phyloP scores from a whole-genome alignment of 2,113 vertebrate genomes.

The Lipotes vexillifer region DNA sequence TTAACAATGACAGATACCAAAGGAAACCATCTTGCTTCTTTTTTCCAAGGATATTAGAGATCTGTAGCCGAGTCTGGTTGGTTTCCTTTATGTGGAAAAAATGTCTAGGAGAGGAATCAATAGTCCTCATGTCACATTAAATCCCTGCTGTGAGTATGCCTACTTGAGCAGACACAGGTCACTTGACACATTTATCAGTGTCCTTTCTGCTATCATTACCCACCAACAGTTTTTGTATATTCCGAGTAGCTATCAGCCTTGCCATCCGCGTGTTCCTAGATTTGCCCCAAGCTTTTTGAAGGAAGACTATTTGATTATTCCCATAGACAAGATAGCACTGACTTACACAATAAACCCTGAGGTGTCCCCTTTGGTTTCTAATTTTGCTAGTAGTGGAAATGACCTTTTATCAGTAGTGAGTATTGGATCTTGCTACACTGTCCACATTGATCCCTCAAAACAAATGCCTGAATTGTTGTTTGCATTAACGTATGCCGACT shows the following conservation, averaged over 20 bases:
- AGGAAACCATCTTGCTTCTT: not conserved
- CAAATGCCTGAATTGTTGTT: not conserved
- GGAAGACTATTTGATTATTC: conserved; percentile 28
- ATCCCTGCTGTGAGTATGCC: not conserved
- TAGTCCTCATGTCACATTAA: not conserved
- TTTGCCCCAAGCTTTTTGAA: not conserved
- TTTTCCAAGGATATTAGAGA: not conserved
- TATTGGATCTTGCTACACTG: not conserved
- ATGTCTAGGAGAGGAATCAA: not conserved
- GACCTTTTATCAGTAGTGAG: not conserved
- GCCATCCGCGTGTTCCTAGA: conserved; percentile 12
- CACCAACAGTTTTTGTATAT: not conserved
- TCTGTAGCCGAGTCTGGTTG: not conserved
- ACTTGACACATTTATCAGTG: not conserved
- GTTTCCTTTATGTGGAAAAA: conserved; percentile 3
- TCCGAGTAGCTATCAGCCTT: not conserved
- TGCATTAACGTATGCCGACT: not conserved
- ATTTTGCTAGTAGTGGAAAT: conserved; percentile 23
- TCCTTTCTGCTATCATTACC: not conserved
- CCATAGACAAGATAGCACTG: not conserved
- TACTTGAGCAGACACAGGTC: not conserved
- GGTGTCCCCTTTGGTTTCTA: conserved; percentile 40
- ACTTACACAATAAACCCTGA: conserved; percentile 40
- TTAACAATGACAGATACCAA: not conserved
- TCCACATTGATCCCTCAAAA: not conserved